phyloP scores from a whole-genome alignment of 2,888 invertebrate species.

The Trachelus troglodyta region DNA sequence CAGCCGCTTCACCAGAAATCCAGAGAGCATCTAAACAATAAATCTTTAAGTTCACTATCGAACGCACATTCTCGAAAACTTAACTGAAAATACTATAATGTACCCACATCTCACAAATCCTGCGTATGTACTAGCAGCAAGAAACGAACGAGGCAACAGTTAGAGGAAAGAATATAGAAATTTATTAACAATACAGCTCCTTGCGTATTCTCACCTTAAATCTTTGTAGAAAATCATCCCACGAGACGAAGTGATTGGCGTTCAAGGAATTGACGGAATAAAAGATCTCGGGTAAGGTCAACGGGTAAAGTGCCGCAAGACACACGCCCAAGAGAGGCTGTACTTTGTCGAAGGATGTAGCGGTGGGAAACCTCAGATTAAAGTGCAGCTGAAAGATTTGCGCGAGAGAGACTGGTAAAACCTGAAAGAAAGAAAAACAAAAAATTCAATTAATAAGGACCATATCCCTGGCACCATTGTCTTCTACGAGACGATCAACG shows the following conservation, averaged over 20 bases:
- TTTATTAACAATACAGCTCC: background rate
- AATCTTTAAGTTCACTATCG: slow-evolving; percentile 5
- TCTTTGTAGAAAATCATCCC: slow-evolving; percentile 91
- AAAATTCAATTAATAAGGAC: background rate
- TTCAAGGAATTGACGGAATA: slow-evolving; percentile 91
- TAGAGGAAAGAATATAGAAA: background rate
- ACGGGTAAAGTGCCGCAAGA: slow-evolving; percentile 89
- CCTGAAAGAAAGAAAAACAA: slow-evolving; percentile 44
- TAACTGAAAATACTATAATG: background rate
- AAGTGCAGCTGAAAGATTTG: slow-evolving; percentile 93
- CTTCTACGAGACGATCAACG: background rate
- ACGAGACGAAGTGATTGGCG: slow-evolving; percentile 82
- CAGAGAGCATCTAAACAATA: slow-evolving; percentile 74
- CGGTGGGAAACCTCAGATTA: slow-evolving; percentile 91
- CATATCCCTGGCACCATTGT: background rate
- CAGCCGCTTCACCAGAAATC: slow-evolving; percentile 88
- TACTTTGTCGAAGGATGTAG: slow-evolving; percentile 90
- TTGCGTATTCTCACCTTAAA: slow-evolving; percentile 71
- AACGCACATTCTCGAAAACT: background rate
- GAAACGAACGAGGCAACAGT: background rate
- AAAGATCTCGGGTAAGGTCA: slow-evolving; percentile 91
- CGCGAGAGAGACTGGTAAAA: slow-evolving; percentile 86
- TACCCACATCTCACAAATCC: background rate
- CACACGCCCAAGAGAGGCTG: slow-evolving; percentile 90
- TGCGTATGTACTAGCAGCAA: background rate